These are phyloP conservation scores for Steinernema hermaphroditum DNA, from an alignment of 2,888 invertebrate genomes.

Conservation along the genomic window DNA sequence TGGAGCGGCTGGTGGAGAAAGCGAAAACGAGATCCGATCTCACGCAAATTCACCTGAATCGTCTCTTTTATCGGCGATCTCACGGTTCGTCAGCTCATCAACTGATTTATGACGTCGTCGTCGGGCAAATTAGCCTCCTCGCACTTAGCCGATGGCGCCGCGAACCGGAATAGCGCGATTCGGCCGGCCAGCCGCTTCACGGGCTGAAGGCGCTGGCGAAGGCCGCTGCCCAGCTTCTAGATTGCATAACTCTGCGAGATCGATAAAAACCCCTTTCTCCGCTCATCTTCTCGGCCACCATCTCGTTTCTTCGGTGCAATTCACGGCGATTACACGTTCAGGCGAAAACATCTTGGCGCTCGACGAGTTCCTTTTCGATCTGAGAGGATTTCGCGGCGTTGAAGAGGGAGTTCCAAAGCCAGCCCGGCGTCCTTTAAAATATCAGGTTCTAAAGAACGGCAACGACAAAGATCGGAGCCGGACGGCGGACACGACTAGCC, in stretches of 20 bases:
- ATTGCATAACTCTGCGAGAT: slow-evolving; percentile 2
- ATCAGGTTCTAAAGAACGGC: no score
- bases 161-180: slow-evolving; percentile 17
- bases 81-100: slow-evolving; percentile 30
- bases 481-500: no score
- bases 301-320: slow-evolving; percentile 15
- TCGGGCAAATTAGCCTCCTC: slow-evolving; percentile 29
- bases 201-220: not conserved
- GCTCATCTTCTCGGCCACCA: not conserved
- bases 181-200: not conserved
- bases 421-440: no score
- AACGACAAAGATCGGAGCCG: no score
- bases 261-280: no score
- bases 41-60: slow-evolving; percentile 16
- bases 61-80: slow-evolving; percentile 19
- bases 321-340: slow-evolving; percentile 23
- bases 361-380: slow-evolving; percentile 13
- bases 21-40: slow-evolving; percentile 21
- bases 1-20: not conserved
- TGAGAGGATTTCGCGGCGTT: not conserved
- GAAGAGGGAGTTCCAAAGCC: no score
- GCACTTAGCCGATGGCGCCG: slow-evolving; percentile 29
- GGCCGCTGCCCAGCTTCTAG: not conserved
- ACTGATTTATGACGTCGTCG: slow-evolving; percentile 29
- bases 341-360: slow-evolving; percentile 28